These are phyloP conservation scores for Copidosoma aretas DNA, from an alignment of 2,888 invertebrate species.

Conservation along the genomic window DNA sequence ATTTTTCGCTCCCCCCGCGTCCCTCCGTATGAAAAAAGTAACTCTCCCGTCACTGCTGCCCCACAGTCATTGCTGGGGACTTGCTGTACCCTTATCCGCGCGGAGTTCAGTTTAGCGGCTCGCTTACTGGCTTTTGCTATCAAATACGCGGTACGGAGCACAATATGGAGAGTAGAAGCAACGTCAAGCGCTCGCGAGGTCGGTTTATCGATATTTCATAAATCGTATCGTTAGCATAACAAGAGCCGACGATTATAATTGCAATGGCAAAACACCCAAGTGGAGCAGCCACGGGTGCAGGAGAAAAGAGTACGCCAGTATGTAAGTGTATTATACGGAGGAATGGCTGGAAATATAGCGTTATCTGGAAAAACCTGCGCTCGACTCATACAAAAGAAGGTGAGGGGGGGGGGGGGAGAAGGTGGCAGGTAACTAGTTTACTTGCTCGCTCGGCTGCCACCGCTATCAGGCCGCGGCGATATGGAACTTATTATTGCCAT, in stretches of 20 bases:
- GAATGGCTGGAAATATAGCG: conserved; percentile 43
- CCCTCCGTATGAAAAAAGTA: too few species aligned
- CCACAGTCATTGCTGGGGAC: too few species aligned
- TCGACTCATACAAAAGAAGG: background rate
- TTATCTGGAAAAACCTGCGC: conserved; percentile 42
- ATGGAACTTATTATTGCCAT: conserved; percentile 41
- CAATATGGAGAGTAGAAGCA: too few species aligned
- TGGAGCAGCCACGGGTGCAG: too few species aligned
- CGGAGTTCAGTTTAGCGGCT: too few species aligned
- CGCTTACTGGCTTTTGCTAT: conserved; percentile 12
- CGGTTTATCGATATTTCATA: conserved; percentile 46
- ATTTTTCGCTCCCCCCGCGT: too few species aligned
- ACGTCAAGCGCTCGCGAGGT: conserved; percentile 24
- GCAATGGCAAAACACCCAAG: conserved; percentile 46
- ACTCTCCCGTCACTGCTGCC: too few species aligned
- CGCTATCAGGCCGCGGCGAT: conserved; percentile 41
- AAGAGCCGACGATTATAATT: conserved; percentile 49
- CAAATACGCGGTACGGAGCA: conserved; percentile 35
- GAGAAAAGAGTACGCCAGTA: too few species aligned
- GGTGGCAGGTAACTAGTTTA: conserved; percentile 55
- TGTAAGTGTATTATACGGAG: background rate
- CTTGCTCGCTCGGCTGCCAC: conserved; percentile 42
- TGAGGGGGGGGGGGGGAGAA: conserved; percentile 42
- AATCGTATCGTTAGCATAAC: conserved; percentile 48
- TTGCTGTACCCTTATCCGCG: too few species aligned